Evolutionary conservation across 2,888 invertebrate genomes (phyloP), one percentile per base, ranked within the genome.

Genomic region (Hyles lineata): DNA sequence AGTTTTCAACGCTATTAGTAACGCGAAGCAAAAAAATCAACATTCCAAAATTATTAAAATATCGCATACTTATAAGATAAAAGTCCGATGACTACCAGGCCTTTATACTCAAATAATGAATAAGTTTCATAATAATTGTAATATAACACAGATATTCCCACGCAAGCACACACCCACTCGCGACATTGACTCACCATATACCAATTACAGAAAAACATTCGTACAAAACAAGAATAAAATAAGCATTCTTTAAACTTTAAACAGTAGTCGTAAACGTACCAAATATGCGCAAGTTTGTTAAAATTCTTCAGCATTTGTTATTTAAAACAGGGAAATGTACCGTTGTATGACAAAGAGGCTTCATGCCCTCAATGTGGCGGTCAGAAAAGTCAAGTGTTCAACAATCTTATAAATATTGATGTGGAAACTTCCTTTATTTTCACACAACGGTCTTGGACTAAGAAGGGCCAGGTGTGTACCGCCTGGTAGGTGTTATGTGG

Each of bases 271-370:
- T 67, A 67, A 67, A 67, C 43, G 67, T 67, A 43, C 63, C 67
- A 50, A 67, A 67, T 67, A 67, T 67, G 67, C 43, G 67, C 43
- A 67, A 43, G 19, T 67, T 67, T 67, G 67, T 67, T 67, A 67
- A 67, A 67, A 67, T 67, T 67, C 67, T 67, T 67, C 50, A 43
- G 43, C 43, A 50, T 67, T 43, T 67, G 63, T 67, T 67, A 67
- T 67, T 67, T 50, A 67, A 67, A 67, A 67, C 67, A 23, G 67
- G 15, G 17, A 43, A 43, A 43, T 43, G 23, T 7, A 23, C 67
- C 23, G 67, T 50, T 62, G 62, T 50, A 50, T 67, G 67, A 67
- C 23, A 67, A 50, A 67, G 67, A 23, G 43, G 43, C 23, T 67
- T 67, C 67, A 50, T 67, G 67, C 43, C 43, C 63, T 43, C 63